Percentiles rank a stretch among this genome's conserved stretches.
phyloP scores from a whole-genome alignment of 2,797 vertebrate species.

The Lepus townsendii region DNA sequence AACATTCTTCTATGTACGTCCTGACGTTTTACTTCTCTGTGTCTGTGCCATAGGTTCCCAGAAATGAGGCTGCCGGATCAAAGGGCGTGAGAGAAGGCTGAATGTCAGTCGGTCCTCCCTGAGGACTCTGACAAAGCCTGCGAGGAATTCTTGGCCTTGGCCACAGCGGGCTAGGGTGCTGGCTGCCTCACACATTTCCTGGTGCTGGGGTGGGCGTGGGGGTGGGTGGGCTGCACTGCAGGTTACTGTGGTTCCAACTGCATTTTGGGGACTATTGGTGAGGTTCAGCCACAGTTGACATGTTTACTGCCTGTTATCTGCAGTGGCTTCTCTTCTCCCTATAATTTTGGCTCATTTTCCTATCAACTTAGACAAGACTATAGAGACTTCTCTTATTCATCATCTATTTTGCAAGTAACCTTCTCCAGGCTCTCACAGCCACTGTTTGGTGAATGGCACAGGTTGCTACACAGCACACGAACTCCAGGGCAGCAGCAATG shows the following conservation, averaged over 20 bases:
- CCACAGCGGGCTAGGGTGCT: neutral
- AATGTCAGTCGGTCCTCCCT: slow-evolving; percentile 48
- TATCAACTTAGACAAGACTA: neutral
- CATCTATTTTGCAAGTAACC: neutral
- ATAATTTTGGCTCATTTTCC: slow-evolving; percentile 37
- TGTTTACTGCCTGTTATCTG: neutral
- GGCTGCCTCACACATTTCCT: slow-evolving; percentile 48
- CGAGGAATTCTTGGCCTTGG: slow-evolving; percentile 39
- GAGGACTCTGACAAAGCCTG: slow-evolving; percentile 13
- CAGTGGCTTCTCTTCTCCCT: neutral
- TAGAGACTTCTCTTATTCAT: neutral
- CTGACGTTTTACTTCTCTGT: neutral
- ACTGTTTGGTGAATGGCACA: neutral
- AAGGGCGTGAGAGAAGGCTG: slow-evolving; percentile 29
- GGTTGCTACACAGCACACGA: neutral
- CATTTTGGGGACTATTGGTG: neutral
- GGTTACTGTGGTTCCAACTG: neutral
- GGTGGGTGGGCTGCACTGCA: too few relatives aligned
- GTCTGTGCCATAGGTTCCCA: neutral
- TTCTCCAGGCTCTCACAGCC: neutral
- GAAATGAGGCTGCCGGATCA: slow-evolving; percentile 6
- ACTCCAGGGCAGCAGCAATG: neutral
- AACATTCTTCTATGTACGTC: neutral
- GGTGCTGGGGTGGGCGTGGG: neutral
- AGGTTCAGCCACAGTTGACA: neutral